phyloP scores from a whole-genome alignment of 1,140 invertebrate species.

The Hyles vespertilio region DNA sequence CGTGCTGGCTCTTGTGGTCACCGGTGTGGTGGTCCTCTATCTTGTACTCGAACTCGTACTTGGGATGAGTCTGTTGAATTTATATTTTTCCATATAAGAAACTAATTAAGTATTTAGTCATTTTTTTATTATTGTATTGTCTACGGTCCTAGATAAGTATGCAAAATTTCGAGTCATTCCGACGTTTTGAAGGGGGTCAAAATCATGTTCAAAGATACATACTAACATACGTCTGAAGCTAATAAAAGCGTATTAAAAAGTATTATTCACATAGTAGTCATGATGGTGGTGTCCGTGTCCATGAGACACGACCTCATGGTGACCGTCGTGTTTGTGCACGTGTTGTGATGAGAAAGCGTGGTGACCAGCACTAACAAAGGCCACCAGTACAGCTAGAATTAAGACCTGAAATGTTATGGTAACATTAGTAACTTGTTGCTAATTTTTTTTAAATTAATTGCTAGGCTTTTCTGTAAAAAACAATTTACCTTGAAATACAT shows the following conservation, averaged over 20 bases:
- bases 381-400: neutral
- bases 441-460: no score
- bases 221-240: no score
- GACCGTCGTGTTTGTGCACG: neutral
- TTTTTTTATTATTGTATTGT: no score
- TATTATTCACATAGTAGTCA: neutral
- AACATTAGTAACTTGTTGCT: neutral
- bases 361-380: neutral
- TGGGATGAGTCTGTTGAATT: slow-evolving; percentile 31
- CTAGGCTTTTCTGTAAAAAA: neutral
- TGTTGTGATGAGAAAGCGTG: slow-evolving; percentile 6
- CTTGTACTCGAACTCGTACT: slow-evolving; percentile 63
- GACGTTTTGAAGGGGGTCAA: no score
- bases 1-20: slow-evolving; percentile 46
- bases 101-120: no score
- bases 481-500: slow-evolving; percentile 5
- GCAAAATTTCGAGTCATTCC: no score
- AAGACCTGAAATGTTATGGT: neutral
- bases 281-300: slow-evolving; percentile 4
- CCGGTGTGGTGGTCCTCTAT: slow-evolving; percentile 48
- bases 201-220: no score
- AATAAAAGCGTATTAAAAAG: no score
- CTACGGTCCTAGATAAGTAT: no score
- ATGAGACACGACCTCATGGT: neutral
- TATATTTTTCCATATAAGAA: no score